Evolutionary conservation across 2,797 vertebrate species (phyloP).

Genomic region (Fundulus diaphanus): DNA sequence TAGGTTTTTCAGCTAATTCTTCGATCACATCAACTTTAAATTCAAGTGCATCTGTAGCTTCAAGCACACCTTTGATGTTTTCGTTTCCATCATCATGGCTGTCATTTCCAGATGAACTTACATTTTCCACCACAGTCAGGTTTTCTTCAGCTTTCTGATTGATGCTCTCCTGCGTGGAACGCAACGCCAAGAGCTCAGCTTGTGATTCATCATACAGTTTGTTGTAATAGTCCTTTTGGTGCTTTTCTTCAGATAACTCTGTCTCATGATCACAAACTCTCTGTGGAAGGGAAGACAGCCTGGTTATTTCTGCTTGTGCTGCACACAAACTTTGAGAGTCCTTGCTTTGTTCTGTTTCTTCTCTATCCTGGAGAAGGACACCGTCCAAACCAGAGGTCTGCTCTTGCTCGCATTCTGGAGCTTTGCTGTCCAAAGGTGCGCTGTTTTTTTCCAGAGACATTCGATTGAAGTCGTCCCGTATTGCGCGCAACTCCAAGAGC

Average conservation of each 20-base stretch:
- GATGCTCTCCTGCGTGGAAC: neutral
- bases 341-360: neutral
- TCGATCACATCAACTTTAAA: neutral
- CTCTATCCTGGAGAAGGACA: no score
- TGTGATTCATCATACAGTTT: neutral
- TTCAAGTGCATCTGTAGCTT: neutral
- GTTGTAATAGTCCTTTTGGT: neutral
- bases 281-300: no score
- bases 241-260: neutral
- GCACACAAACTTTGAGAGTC: neutral
- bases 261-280: neutral
- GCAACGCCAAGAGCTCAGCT: neutral
- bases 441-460: no score
- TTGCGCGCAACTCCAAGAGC: no score
- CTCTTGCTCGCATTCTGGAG: no score
- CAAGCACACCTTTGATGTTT: neutral
- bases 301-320: no score
- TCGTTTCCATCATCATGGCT: neutral
- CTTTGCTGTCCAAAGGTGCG: no score
- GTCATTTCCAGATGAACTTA: neutral
- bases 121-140: neutral
- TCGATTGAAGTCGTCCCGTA: no score
- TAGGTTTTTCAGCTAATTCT: neutral
- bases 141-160: neutral
- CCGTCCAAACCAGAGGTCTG: no score